Conservation (phyloP, 2,888 invertebrate species). For the Philonicus albiceps region DNA sequence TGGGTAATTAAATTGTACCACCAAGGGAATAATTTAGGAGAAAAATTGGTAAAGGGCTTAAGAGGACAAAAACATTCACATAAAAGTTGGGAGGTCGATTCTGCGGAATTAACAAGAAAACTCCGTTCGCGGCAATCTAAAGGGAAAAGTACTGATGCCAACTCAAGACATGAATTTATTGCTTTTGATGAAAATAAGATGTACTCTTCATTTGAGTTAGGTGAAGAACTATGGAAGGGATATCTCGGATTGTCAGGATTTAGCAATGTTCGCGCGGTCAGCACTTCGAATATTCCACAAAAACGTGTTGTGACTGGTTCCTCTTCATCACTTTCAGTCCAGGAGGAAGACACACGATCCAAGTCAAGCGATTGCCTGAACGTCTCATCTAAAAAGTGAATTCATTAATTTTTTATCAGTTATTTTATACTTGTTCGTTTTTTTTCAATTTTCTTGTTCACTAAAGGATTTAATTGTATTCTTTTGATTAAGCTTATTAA, state of each 20-base stretch:
- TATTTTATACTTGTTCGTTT: not conserved
- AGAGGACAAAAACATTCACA: not conserved
- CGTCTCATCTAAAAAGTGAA: not conserved
- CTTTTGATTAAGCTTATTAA: not conserved
- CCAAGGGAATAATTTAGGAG: not conserved
- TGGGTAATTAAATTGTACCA: constrained; percentile 19
- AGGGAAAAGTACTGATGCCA: not conserved
- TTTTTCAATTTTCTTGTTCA: not conserved
- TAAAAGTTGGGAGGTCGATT: not conserved
- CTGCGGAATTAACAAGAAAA: not conserved
- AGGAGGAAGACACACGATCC: not conserved
- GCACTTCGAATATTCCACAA: constrained; percentile 22
- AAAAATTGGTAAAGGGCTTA: not conserved
- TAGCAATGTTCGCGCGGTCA: not conserved
- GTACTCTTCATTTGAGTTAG: not conserved
- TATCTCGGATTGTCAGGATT: not conserved
- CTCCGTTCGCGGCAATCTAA: not conserved
- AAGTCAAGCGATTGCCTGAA: constrained; percentile 11
- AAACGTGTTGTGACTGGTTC: not conserved
- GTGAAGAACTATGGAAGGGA: not conserved
- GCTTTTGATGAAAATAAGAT: not conserved
- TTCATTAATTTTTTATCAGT: not conserved
- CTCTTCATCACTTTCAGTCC: not conserved
- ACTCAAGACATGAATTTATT: not conserved
- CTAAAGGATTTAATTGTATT: not conserved